phyloP scores from a whole-genome alignment of 1,140 invertebrate species.

The Ectropis grisescens region DNA sequence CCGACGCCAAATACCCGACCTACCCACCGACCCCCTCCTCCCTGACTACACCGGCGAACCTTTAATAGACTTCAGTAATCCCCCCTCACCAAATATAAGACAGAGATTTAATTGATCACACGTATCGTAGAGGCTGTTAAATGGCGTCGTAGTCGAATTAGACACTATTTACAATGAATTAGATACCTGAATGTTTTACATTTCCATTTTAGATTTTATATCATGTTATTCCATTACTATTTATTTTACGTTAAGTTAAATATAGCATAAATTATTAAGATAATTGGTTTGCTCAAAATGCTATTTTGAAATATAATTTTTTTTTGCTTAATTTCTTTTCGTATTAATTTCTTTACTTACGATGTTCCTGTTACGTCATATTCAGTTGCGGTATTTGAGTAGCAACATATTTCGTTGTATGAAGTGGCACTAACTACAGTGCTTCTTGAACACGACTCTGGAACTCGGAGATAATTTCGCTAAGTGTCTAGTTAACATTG shows the following conservation, averaged over 20 bases:
- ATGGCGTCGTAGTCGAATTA: conserved; percentile 25
- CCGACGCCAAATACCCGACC: conserved; percentile 28
- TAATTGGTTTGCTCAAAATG: conserved; percentile 61
- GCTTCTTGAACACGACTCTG: no score
- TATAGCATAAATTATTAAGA: conserved; percentile 50
- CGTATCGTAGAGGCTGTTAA: conserved; percentile 38
- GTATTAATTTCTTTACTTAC: no score
- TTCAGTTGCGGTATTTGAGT: no score
- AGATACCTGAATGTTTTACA: conserved; percentile 58
- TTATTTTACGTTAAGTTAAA: conserved; percentile 54
- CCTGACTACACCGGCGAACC: no score
- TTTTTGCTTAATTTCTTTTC: conserved; percentile 15
- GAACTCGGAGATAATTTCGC: no score
- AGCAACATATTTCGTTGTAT: no score
- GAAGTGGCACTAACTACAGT: no score
- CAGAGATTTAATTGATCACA: no score
- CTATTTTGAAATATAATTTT: conserved; percentile 34
- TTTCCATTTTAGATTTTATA: conserved; percentile 68
- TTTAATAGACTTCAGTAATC: conserved; percentile 31
- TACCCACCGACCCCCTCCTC: conserved; percentile 27
- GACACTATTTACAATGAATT: conserved; percentile 28
- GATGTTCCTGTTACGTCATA: no score
- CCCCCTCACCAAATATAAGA: conserved; percentile 30
- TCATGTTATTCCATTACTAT: conserved; percentile 58
- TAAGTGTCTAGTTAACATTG: no score